These are phyloP conservation scores for Daptonema setosum DNA, from an alignment of 2,888 invertebrate genomes.

Conservation along the genomic window DNA sequence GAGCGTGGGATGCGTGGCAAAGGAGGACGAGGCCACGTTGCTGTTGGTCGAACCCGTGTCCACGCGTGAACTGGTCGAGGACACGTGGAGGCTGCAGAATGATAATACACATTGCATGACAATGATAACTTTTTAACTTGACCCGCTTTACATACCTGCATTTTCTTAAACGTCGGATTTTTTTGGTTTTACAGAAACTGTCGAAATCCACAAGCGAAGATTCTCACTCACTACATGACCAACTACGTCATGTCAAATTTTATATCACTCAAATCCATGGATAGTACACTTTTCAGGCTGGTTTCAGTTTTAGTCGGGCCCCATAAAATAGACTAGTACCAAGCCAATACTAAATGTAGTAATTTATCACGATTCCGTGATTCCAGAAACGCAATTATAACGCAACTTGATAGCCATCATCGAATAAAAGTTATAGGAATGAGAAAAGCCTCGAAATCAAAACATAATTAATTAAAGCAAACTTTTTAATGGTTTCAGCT, in stretches of 20 bases:
- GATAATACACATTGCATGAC: conserved; percentile 11
- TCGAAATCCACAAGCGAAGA: too few species aligned
- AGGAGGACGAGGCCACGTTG: neutral
- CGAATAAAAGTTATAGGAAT: neutral
- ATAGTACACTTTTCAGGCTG: too few species aligned
- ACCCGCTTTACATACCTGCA: neutral
- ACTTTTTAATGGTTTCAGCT: conserved; percentile 14
- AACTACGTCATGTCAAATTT: too few species aligned
- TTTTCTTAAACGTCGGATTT: neutral
- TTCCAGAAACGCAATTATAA: neutral
- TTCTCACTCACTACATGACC: too few species aligned
- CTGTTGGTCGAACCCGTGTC: neutral
- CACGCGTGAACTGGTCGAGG: neutral
- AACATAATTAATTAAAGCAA: conserved; percentile 14
- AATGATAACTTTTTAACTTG: too few species aligned
- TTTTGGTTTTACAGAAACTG: neutral
- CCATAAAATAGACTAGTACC: too few species aligned
- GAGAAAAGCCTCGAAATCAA: neutral
- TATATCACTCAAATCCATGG: too few species aligned
- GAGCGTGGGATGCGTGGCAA: neutral
- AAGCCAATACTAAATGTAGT: neutral
- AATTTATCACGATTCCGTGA: neutral
- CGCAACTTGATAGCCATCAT: too few species aligned
- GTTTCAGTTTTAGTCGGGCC: too few species aligned
- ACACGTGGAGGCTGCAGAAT: conserved; percentile 21